Evolutionary conservation across 2,797 vertebrate species (phyloP).

Genomic region (Holocentrus rufus): DNA sequence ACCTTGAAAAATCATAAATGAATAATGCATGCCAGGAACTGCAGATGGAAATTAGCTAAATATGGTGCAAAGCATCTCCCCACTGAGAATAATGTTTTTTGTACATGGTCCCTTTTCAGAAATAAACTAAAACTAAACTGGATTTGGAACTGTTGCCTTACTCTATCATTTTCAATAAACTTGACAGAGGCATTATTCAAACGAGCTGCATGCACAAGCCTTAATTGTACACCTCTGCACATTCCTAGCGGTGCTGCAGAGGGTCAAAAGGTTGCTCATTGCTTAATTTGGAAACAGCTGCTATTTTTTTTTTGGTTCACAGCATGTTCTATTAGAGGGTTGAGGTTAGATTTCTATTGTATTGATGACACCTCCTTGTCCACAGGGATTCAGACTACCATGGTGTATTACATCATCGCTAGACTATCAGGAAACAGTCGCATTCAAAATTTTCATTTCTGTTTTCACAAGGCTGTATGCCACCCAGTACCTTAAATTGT

Average conservation of each 20-base stretch:
- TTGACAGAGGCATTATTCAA: conserved; percentile 3
- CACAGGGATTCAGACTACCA: neutral
- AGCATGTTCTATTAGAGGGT: conserved; percentile 12
- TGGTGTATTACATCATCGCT: neutral
- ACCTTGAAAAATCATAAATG: neutral
- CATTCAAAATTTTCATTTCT: neutral
- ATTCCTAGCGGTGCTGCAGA: conserved; percentile 2
- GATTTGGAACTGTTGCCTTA: neutral
- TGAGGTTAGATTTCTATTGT: conserved; percentile 1
- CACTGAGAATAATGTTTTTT: no score
- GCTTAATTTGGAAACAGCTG: conserved; percentile 11
- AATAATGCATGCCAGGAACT: neutral
- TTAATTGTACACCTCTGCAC: conserved; percentile 23
- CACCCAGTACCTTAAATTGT: no score
- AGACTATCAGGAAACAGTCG: neutral
- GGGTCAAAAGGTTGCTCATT: conserved; percentile 35
- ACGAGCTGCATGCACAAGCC: neutral
- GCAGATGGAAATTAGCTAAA: no score
- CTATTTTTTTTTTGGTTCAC: conserved; percentile 43
- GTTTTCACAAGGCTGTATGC: no score
- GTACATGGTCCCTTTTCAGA: no score
- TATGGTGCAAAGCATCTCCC: no score
- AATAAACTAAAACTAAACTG: no score
- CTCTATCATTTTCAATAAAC: conserved; percentile 7
- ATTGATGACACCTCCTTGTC: neutral